Conservation (phyloP, 2,888 invertebrate species). For the Tenthredo amoena region DNA sequence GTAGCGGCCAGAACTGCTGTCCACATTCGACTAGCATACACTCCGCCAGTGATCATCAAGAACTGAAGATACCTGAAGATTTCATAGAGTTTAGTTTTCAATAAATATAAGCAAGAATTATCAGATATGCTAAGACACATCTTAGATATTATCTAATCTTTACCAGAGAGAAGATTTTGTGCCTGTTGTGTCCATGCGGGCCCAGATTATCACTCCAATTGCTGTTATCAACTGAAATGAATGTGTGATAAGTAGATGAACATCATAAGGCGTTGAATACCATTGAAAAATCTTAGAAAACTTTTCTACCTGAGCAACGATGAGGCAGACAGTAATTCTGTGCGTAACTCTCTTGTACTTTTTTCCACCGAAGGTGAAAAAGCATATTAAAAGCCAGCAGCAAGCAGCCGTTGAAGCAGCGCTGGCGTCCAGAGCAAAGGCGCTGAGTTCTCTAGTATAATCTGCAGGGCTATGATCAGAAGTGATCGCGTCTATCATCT, state of each 20-base stretch:
- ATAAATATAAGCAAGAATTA: conserved; percentile 54
- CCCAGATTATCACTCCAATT: conserved; percentile 74
- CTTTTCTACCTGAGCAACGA: conserved; percentile 89
- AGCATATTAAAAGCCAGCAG: conserved; percentile 88
- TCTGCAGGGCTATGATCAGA: conserved; percentile 82
- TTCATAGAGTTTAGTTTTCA: conserved; percentile 78
- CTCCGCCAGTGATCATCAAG: conserved; percentile 86
- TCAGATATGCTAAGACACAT: neutral
- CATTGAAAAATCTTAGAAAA: neutral
- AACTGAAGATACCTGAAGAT: conserved; percentile 85
- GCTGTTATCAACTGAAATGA: conserved; percentile 65
- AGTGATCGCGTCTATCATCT: conserved; percentile 84
- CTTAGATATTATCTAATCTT: neutral
- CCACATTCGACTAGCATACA: conserved; percentile 92
- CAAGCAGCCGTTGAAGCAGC: conserved; percentile 88
- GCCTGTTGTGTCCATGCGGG: conserved; percentile 65
- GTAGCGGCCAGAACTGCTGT: conserved; percentile 91
- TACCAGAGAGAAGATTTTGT: conserved; percentile 70
- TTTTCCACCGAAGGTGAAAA: conserved; percentile 83
- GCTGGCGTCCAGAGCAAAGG: conserved; percentile 91
- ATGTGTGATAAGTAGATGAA: neutral
- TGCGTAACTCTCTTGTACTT: conserved; percentile 91
- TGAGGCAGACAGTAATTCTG: conserved; percentile 88
- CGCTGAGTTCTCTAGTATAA: conserved; percentile 87
- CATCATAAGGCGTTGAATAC: neutral